Evolutionary conservation across 2,888 invertebrate species (phyloP), one percentile per base, ranked within the genome.

Genomic region (Lydus trimaculatus): DNA sequence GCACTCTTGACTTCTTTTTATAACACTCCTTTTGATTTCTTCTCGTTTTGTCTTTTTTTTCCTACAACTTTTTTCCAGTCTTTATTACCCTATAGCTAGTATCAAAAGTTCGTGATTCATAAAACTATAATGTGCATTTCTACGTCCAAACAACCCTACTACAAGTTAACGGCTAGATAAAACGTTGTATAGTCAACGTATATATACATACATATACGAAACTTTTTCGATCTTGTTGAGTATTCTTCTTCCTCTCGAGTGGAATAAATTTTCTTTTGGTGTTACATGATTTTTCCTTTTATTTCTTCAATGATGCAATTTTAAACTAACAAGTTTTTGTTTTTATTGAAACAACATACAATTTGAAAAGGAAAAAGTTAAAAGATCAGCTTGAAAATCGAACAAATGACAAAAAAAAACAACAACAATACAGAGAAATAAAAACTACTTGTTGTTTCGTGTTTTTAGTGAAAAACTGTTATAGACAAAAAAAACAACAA

Each of bases 101-200:
- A 52, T 52, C 52, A 52, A 52, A 52, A 52, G 52, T 52, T 52
- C 52, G 52, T 52, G 52, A 52, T 52, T 52, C 52, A 52, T 52
- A 52, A 52, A 52, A 52, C 52, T 52, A 25, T 52, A 23, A 52
- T 52, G 52, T 52, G 15, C 23, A 52, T 23, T 52, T 43, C 25
- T 52, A 11, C 52, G 52, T 25, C 52, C 23, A 23, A 52, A 52
- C 52, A 52, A 52, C 52, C 52, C 25, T 52, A 52, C 52, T 25
- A 52, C 52, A 25, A 25, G 23, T 52, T 52, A 52, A 52, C 52
- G 23, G 52, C 52, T 13, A 52, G 52, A 52, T 52, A 52, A 52
- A 52, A 23, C 52, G 52, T 52, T 48, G 11, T 52, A 48, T 52
- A 48, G 48, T 48, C 48, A 2, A 17, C 17, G 52, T n/a, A n/a